Evolutionary conservation across 2,888 invertebrate genomes (phyloP).

Genomic region (Stenolophus ochropezus): DNA sequence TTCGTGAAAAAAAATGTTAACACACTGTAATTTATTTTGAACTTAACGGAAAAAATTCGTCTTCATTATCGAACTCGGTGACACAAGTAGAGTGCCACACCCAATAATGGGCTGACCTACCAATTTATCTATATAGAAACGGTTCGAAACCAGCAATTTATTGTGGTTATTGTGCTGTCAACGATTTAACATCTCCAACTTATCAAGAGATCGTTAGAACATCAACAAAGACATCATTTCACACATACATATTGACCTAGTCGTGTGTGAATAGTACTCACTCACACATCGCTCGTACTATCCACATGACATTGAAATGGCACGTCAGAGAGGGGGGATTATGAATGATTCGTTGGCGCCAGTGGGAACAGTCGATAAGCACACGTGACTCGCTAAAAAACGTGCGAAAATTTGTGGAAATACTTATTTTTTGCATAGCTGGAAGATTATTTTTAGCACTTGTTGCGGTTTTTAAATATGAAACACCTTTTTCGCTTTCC

Average conservation of each 20-base stretch:
- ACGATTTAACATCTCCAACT: background rate
- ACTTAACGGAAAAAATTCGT: no score
- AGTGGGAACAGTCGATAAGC: constrained; percentile 14
- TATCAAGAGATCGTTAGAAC: background rate
- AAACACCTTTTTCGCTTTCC: background rate
- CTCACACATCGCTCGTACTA: background rate
- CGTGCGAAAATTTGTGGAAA: constrained; percentile 21
- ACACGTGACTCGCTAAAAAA: constrained; percentile 2
- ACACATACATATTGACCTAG: background rate
- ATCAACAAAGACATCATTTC: background rate
- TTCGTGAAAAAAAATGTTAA: no score
- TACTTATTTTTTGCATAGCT: background rate
- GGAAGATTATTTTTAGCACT: constrained; percentile 13
- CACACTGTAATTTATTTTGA: no score
- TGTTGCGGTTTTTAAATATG: constrained; percentile 8
- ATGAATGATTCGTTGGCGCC: constrained; percentile 39
- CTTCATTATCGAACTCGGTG: no score
- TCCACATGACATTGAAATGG: background rate
- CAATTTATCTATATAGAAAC: no score
- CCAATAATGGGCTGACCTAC: no score
- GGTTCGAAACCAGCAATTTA: no score
- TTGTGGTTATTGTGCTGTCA: background rate
- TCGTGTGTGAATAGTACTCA: background rate
- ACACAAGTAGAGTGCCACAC: no score
- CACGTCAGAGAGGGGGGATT: background rate